A percentile compares a stretch with the other conserved stretches of the same genome.
Conservation (phyloP, 2,113 vertebrate genomes). For the Ia io region DNA sequence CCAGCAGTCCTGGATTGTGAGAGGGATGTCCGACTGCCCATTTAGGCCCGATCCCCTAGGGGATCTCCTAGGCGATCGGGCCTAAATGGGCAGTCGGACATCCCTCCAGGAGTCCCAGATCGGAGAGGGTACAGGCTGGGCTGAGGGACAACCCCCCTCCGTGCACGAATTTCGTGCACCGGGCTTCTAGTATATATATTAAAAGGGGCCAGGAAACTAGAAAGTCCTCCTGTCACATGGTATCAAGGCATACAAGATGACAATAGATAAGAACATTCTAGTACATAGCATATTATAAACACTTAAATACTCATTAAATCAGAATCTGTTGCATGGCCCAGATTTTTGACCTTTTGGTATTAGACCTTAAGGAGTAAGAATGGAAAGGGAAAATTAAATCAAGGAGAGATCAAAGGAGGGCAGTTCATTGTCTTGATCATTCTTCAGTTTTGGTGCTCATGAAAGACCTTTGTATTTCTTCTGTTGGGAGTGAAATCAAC, state of each 20-base stretch:
- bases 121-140: too few species aligned
- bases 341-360: not conserved
- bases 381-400: not conserved
- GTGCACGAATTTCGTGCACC: too few species aligned
- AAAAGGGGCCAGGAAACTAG: not conserved
- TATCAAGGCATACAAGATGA: not conserved
- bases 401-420: not conserved
- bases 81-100: too few species aligned
- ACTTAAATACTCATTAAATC: not conserved
- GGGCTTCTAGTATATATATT: too few species aligned
- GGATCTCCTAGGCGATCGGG: too few species aligned
- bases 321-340: not conserved
- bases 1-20: too few species aligned
- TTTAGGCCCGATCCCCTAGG: too few species aligned
- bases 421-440: not conserved
- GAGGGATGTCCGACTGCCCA: too few species aligned
- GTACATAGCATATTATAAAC: not conserved
- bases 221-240: not conserved
- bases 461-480: not conserved
- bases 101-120: too few species aligned
- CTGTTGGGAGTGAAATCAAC: not conserved
- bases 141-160: too few species aligned
- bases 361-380: not conserved
- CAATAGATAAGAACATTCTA: not conserved
- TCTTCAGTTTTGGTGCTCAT: not conserved